Base-by-base conservation (phyloP, 2,888 invertebrate species). In the Synergus gifuensis region DNA sequence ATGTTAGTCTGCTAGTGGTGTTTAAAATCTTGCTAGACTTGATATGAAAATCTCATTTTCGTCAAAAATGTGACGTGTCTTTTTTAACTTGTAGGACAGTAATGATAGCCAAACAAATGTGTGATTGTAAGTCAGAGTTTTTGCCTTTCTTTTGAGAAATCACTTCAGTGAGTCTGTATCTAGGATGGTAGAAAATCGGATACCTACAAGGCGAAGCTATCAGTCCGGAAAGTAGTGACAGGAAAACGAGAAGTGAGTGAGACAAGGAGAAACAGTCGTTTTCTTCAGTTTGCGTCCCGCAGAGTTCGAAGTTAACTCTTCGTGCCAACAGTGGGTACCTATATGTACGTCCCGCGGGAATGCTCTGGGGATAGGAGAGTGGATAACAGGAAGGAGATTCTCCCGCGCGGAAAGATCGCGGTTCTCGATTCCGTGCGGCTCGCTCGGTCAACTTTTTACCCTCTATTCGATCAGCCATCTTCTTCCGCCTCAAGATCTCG, bases 241-340 rank as follows among this genome's bases (percentile, higher is more conserved):
- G 54, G 49, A 40, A 67, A 79, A 78, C 67, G 69, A 42, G 78
- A 36, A 62, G 49, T 69, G 49, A 49, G 69, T 69, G 28, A 69
- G 69, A 49, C 69, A 69, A 69, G 49, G 28, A 69, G 28, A 49
- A 44, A 46, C 49, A 69, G 69, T 28, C 69, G 46, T 49, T 49
- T 69, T 73, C 28, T 73, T 73, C 54, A 73, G 76, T 73, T 78
- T 63, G 76, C 60, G 76, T 81, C 81, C 83, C 81, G 64, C 63
- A 49, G 79, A 81, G 66, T 83, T 76, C 49, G 76, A 80, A 80
- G 80, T 81, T 73, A 81, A 81, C 83, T 80, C 66, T 60, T 64
- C 78, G 62, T 76, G 36, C 36, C 54, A 64, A 44, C 58, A 63
- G 76, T 42, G 77, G 63, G 63, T 63, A 64, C 77, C 46, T 44